phyloP scores from a whole-genome alignment of 2,113 vertebrate species.

The Xiphophorus couchianus region DNA sequence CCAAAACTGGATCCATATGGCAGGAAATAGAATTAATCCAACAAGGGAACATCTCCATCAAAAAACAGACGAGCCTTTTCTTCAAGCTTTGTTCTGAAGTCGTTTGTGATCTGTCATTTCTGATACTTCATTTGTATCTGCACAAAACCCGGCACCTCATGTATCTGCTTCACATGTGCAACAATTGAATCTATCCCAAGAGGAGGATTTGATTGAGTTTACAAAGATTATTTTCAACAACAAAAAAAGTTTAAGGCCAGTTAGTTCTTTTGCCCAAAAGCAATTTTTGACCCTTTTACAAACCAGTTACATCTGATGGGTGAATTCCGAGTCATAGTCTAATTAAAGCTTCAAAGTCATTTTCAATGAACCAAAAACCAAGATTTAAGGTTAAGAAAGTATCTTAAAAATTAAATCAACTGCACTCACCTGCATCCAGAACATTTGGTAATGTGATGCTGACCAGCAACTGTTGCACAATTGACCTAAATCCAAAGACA shows the following conservation, averaged over 20 bases:
- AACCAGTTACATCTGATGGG: conserved; percentile 1
- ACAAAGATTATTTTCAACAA: neutral
- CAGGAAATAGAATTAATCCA: neutral
- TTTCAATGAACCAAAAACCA: neutral
- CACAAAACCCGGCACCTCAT: neutral
- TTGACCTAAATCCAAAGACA: conserved; percentile 83
- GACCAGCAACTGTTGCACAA: conserved; percentile 92
- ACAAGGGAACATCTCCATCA: conserved; percentile 8
- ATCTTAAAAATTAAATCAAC: neutral
- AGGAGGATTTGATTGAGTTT: neutral
- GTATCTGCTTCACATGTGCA: neutral
- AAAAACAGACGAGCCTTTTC: neutral
- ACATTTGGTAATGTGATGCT: conserved; percentile 90
- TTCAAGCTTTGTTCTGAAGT: conserved; percentile 1
- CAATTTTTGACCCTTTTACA: neutral
- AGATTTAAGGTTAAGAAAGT: conserved; percentile 6
- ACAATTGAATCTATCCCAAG: neutral
- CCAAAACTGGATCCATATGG: conserved; percentile 14
- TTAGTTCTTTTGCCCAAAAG: neutral
- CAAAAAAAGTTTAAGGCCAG: neutral
- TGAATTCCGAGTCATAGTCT: neutral
- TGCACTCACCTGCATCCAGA: conserved; percentile 89
- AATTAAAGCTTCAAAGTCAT: conserved; percentile 14
- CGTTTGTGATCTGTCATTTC: conserved; percentile 8
- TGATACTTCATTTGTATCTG: conserved; percentile 11